phyloP scores from a whole-genome alignment of 35 echinoderm and acorn worm species.

The Hemicentrotus pulcherrimus region DNA sequence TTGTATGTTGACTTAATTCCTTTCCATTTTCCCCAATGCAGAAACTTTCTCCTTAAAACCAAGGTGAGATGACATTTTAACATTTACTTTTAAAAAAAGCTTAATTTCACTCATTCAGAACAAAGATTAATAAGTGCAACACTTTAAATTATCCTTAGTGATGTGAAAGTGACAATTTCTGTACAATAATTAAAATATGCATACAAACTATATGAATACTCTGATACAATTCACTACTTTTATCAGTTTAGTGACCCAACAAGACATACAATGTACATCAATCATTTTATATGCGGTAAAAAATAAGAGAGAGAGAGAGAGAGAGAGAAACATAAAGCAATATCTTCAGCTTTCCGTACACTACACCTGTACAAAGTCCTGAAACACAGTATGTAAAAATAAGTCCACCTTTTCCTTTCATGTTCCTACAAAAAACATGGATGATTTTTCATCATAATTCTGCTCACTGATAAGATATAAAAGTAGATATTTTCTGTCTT shows the following conservation, averaged over 20 bases:
- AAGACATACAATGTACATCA: not conserved
- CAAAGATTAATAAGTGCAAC: not conserved
- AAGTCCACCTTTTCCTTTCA: not conserved
- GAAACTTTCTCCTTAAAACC: not conserved
- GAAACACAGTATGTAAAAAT: constrained; percentile 12
- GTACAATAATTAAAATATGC: not conserved
- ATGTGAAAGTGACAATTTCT: not conserved
- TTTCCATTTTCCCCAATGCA: not conserved
- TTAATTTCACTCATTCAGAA: not conserved
- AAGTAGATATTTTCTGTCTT: constrained; percentile 23
- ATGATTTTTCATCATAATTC: not conserved
- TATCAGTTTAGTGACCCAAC: not conserved
- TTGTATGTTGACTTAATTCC: not conserved
- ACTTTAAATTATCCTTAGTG: not conserved
- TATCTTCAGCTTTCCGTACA: not conserved
- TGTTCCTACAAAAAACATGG: not conserved
- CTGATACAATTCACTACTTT: not conserved
- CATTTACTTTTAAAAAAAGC: not conserved
- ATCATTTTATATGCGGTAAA: not conserved
- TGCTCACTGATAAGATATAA: constrained; percentile 23
- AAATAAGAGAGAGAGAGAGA: constrained; percentile 14
- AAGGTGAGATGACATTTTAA: not conserved
- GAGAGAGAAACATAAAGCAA: not conserved
- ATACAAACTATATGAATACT: not conserved
- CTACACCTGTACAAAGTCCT: constrained; percentile 20